phyloP scores from a whole-genome alignment of 1,140 invertebrate genomes.

The Microplitis demolitor region DNA sequence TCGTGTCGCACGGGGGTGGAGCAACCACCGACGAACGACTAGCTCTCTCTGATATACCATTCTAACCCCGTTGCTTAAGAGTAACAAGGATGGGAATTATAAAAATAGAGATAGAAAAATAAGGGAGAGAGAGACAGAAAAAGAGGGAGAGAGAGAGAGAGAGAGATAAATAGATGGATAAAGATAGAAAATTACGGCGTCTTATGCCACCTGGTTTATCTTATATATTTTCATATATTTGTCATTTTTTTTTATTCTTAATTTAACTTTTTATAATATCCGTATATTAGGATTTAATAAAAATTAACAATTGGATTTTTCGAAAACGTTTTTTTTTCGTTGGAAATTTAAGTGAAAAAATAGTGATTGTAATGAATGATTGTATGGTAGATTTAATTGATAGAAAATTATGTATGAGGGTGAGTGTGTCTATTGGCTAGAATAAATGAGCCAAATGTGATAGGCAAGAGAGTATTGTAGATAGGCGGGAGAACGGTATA shows the following conservation, averaged over 20 bases:
- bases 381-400: no score
- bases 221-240: neutral
- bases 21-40: slow-evolving; percentile 54
- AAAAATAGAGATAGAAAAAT: neutral
- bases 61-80: slow-evolving; percentile 33
- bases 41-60: slow-evolving; percentile 43
- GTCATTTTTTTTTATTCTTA: neutral
- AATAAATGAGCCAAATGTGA: neutral
- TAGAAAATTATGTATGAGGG: neutral
- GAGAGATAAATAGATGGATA: neutral
- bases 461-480: neutral
- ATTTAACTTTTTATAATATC: neutral
- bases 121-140: slow-evolving; percentile 9
- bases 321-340: neutral
- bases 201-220: slow-evolving; percentile 19
- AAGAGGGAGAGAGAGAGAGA: slow-evolving; percentile 3
- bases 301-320: neutral
- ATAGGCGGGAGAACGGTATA: slow-evolving; percentile 2
- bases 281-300: neutral
- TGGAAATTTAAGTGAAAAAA: neutral
- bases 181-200: slow-evolving; percentile 9
- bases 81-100: neutral
- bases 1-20: slow-evolving; percentile 58
- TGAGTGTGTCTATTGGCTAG: slow-evolving; percentile 12
- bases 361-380: no score